Base-by-base conservation (phyloP, 2,888 invertebrate genomes). In the Conistra vaccinii region DNA sequence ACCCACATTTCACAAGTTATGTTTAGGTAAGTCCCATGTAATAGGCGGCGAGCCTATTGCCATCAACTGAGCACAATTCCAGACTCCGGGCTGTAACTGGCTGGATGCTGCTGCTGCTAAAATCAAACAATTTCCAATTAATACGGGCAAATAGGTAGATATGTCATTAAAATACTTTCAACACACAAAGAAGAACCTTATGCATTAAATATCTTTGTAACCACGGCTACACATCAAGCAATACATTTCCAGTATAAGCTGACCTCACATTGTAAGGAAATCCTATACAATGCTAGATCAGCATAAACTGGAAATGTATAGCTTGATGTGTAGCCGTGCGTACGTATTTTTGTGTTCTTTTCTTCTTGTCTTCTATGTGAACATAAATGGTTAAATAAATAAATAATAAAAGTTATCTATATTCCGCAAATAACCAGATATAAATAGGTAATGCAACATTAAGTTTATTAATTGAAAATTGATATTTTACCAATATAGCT, bases 381-480 rank as follows among this genome's bases (percentile, higher is more conserved):
- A 58, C 20, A 10, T 4, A 29, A 58, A 32, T 20, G 10, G 5
- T 10, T 32, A 29, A 58, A 29, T 23, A 58, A 32, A 32, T 23
- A 32, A 23, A 23, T 23, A 9, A 29, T 4, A 58, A 57, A 58
- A 4, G 9, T n/a, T n/a, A 53, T 3, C 17, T 10, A 12, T 53
- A n/a, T 3, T 53, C 0, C 26, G 1, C 23, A 60, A 35, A 1
- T 20, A 42, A 42, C 42, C 20, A 42, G 26, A 2, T 29, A 48
- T 66, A 61, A 61, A 61, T 35, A 69, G 10, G 6, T 2, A n/a
- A 12, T 29, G 3, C 17, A 35, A 7, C 7, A 66, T 35, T 6
- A 3, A 3, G 12, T 55, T 67, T 35, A 53, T 39, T 69, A 45
- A 29, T 45, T 32, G 62, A 45, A 69, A 62, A 45, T 62, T 45